Conservation (phyloP, 2,888 invertebrate species). For the Lysandra coridon region DNA sequence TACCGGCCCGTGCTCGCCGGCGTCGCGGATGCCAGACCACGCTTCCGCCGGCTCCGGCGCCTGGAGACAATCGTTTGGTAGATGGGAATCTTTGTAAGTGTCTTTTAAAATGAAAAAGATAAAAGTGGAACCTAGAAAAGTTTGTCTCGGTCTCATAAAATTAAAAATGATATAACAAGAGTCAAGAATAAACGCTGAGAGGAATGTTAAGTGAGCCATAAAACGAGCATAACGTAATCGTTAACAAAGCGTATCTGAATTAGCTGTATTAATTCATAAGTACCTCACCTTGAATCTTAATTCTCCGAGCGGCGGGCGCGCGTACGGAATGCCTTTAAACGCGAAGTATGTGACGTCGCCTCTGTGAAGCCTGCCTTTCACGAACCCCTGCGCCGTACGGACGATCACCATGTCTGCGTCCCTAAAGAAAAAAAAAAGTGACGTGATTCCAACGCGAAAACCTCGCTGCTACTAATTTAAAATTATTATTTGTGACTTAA, state of each 20-base stretch:
- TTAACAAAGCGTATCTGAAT: not conserved
- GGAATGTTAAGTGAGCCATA: not conserved
- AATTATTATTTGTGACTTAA: constrained; percentile 4
- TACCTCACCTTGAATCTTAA: constrained; percentile 81
- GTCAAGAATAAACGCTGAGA: not conserved
- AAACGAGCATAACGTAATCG: not conserved
- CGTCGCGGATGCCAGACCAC: constrained; percentile 66
- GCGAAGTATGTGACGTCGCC: constrained; percentile 59
- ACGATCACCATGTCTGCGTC: constrained; percentile 54
- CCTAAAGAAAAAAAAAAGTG: constrained; percentile 27
- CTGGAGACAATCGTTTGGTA: constrained; percentile 46
- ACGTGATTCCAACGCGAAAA: not conserved
- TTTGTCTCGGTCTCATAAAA: not conserved
- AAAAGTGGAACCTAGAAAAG: not conserved
- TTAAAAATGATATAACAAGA: not conserved
- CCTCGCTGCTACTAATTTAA: not conserved
- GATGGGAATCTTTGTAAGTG: not conserved
- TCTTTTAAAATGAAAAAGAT: not conserved
- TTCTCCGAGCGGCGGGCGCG: constrained; percentile 78
- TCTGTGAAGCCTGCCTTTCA: constrained; percentile 58
- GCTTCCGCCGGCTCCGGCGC: constrained; percentile 66
- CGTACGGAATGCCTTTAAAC: constrained; percentile 82
- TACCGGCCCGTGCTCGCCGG: constrained; percentile 64
- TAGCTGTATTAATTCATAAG: not conserved
- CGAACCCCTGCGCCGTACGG: constrained; percentile 57